phyloP scores from a whole-genome alignment of 2,113 vertebrate genomes.

The Amia ocellicauda region DNA sequence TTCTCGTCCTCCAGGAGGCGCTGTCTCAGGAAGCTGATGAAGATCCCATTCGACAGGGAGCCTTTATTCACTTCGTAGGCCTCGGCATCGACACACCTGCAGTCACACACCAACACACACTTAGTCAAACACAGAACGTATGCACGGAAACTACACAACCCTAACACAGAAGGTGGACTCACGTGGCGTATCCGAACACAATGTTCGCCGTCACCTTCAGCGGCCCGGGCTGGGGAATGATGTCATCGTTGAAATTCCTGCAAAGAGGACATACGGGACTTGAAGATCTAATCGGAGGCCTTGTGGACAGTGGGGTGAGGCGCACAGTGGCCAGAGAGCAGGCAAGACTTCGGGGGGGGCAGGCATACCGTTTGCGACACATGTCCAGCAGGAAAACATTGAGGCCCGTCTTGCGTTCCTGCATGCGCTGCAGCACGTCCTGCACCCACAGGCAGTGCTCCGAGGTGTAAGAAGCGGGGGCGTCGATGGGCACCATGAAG shows the following conservation, averaged over 20 bases:
- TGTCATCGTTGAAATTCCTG: constrained; percentile 74
- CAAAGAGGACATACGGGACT: constrained; percentile 14
- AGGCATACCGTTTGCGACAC: constrained; percentile 77
- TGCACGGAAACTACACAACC: background rate
- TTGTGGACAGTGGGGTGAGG: background rate
- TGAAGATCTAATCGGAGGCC: background rate
- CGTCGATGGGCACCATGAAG: constrained; percentile 84
- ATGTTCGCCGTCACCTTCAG: constrained; percentile 80
- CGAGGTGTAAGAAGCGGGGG: constrained; percentile 68
- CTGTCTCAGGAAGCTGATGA: constrained; percentile 74
- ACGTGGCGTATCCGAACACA: constrained; percentile 85
- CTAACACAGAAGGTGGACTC: constrained; percentile 49
- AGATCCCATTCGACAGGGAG: constrained; percentile 73
- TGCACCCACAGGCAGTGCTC: constrained; percentile 80
- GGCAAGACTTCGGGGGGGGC: background rate
- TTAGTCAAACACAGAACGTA: background rate
- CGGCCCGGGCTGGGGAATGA: constrained; percentile 64
- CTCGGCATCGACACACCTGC: constrained; percentile 74
- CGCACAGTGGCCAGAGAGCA: background rate
- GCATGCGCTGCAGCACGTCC: constrained; percentile 73
- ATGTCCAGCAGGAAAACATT: constrained; percentile 84
- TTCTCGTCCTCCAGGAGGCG: constrained; percentile 78
- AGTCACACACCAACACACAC: constrained; percentile 2
- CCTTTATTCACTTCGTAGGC: constrained; percentile 78
- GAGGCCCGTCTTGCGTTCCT: constrained; percentile 73